These are phyloP conservation scores for Ctenodactylus gundi DNA, from an alignment of 2,113 vertebrate species.

Conservation along the genomic window DNA sequence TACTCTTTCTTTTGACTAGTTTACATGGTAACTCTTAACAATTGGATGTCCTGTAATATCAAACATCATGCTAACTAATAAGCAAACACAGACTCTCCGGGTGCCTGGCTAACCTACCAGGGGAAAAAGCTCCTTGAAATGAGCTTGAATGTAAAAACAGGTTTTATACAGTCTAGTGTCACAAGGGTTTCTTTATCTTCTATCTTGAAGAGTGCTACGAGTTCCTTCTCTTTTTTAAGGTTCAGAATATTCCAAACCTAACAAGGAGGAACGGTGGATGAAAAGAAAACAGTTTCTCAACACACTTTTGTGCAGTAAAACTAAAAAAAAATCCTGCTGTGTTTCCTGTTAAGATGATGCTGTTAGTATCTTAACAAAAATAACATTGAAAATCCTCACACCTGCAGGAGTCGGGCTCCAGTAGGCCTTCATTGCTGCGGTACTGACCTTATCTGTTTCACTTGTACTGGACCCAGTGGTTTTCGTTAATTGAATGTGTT, in stretches of 20 bases:
- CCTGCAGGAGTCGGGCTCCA: neutral
- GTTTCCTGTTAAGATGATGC: neutral
- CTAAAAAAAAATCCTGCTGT: neutral
- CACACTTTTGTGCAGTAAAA: neutral
- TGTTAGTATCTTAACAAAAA: constrained; percentile 6
- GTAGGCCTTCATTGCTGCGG: neutral
- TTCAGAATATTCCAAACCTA: neutral
- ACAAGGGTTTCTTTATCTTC: neutral
- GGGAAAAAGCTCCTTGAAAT: neutral
- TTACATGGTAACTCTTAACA: neutral
- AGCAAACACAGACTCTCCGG: neutral
- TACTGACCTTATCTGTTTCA: neutral
- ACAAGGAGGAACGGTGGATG: neutral
- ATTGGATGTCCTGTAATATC: neutral
- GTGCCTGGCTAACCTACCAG: neutral
- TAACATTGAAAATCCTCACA: neutral
- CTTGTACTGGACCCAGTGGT: neutral
- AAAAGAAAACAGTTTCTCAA: neutral
- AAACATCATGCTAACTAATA: neutral
- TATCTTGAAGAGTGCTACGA: neutral
- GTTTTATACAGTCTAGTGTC: neutral
- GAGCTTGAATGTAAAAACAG: neutral
- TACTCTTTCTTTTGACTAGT: neutral
- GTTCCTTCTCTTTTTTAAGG: neutral
- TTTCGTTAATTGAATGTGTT: neutral